phyloP scores from a whole-genome alignment of 2,888 invertebrate species.

The Melanotus villosus region DNA sequence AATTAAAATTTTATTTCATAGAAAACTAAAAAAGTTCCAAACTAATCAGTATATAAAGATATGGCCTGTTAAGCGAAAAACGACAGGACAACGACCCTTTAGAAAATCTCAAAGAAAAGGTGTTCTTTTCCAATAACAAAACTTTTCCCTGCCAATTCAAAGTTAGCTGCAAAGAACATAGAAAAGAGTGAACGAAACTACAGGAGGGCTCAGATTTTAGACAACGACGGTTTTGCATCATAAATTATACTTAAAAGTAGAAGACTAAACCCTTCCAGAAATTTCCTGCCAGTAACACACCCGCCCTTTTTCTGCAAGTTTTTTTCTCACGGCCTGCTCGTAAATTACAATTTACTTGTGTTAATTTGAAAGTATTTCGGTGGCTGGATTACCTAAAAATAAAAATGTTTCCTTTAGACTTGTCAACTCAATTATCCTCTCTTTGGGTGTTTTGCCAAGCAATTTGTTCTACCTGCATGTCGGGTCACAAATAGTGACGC shows the following conservation, averaged over 20 bases:
- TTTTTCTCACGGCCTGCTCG: constrained; percentile 9
- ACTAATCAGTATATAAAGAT: no score
- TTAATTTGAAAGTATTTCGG: constrained; percentile 20
- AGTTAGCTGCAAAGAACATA: constrained; percentile 21
- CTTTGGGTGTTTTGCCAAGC: constrained; percentile 34
- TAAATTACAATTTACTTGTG: constrained; percentile 32
- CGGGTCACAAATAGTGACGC: constrained; percentile 37
- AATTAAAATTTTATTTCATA: no score
- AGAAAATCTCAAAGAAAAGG: constrained; percentile 17
- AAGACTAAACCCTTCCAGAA: constrained; percentile 26
- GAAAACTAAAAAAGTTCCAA: no score
- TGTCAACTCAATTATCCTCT: constrained; percentile 27
- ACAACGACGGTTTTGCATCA: constrained; percentile 34
- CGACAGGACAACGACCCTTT: no score
- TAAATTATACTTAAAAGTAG: constrained; percentile 34
- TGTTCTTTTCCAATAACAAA: constrained; percentile 17
- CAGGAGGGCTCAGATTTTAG: constrained; percentile 26
- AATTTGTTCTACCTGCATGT: constrained; percentile 43
- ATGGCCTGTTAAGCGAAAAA: no score
- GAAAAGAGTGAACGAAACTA: constrained; percentile 26
- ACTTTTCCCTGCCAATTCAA: constrained; percentile 29
- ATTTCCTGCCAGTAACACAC: constrained; percentile 26
- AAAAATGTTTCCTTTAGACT: background rate
- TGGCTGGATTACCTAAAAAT: background rate
- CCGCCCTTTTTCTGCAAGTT: constrained; percentile 24